Base-by-base conservation (phyloP, 92 coral and sea anemone species). In the Plumapathes pennacea region DNA sequence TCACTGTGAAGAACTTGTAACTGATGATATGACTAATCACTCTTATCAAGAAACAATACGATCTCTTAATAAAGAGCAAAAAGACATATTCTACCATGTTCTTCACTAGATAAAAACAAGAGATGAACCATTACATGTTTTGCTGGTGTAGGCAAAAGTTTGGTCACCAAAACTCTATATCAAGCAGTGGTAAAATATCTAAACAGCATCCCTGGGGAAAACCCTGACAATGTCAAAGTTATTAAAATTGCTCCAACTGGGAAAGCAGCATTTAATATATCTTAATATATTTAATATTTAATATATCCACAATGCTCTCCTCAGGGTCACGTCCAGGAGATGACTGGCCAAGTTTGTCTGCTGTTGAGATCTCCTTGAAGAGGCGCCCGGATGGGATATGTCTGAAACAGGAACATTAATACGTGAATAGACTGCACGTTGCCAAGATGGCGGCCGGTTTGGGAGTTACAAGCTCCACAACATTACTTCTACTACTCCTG, bases 361-460 rank as follows among this genome's bases (percentile, higher is more conserved):
- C 50, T 12, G 81, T 53, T 4, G 89, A 85, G 38, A 94, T 84
- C 42, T 79, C 98, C 46, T 72, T 72, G 66, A 94, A 72, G 6
- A 94, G 75, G 22, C 76, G 67, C 22, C 97, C 97, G 58, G 96
- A 67, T 21, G 80, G 81, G 23, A 79, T 62, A 72, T 77, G 85
- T 13, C 89, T 83, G n/a, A n/a, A n/a, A n/a, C n/a, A n/a, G n/a
- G n/a, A n/a, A n/a, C n/a, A n/a, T n/a, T n/a, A n/a, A n/a, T n/a
- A n/a, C n/a, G n/a, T n/a, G n/a, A n/a, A n/a, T n/a, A n/a, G n/a
- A n/a, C n/a, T n/a, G n/a, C n/a, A n/a, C n/a, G n/a, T n/a, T n/a
- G n/a, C n/a, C n/a, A n/a, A n/a, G n/a, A n/a, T n/a, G n/a, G n/a
- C n/a, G n/a, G n/a, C n/a, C n/a, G n/a, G n/a, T n/a, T n/a, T n/a